A percentile compares a stretch with the other conserved stretches of the same genome.
phyloP scores from a whole-genome alignment of 1,140 invertebrate species.

The Ladona fulva region DNA sequence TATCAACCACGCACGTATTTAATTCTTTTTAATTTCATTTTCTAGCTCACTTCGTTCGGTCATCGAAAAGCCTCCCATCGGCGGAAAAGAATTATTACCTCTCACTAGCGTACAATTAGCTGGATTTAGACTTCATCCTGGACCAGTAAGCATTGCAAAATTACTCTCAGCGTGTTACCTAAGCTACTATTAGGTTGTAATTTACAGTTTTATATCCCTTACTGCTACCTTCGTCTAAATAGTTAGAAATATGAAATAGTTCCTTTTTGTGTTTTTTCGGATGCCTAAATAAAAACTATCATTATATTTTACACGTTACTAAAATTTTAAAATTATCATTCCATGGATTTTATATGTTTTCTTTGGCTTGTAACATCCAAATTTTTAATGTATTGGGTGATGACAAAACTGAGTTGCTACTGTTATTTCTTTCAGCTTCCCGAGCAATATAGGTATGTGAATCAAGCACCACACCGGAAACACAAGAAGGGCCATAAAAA shows the following conservation, averaged over 20 bases:
- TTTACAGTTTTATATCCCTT: no score
- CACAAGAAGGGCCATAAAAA: conserved; percentile 94
- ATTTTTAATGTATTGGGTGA: no score
- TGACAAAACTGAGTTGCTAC: conserved; percentile 5
- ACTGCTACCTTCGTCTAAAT: no score
- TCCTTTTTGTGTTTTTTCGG: no score
- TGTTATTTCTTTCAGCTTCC: conserved; percentile 58
- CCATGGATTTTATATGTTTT: no score
- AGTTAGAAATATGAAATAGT: no score
- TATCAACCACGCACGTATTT: background rate
- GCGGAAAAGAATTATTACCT: conserved; percentile 85
- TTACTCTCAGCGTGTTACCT: no score
- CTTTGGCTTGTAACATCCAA: no score
- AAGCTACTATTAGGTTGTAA: no score
- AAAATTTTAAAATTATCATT: no score
- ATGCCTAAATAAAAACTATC: no score
- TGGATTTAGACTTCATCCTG: conserved; percentile 91
- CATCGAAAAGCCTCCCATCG: conserved; percentile 95
- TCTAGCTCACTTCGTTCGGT: conserved; percentile 81
- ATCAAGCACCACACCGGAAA: conserved; percentile 82
- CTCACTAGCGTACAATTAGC: conserved; percentile 80
- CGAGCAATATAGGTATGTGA: conserved; percentile 90
- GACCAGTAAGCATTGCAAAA: conserved; percentile 59
- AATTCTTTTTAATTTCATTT: conserved; percentile 13
- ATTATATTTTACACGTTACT: no score